These are phyloP conservation scores for Takifugu flavidus DNA, from an alignment of 2,113 vertebrate genomes.

Conservation along the genomic window DNA sequence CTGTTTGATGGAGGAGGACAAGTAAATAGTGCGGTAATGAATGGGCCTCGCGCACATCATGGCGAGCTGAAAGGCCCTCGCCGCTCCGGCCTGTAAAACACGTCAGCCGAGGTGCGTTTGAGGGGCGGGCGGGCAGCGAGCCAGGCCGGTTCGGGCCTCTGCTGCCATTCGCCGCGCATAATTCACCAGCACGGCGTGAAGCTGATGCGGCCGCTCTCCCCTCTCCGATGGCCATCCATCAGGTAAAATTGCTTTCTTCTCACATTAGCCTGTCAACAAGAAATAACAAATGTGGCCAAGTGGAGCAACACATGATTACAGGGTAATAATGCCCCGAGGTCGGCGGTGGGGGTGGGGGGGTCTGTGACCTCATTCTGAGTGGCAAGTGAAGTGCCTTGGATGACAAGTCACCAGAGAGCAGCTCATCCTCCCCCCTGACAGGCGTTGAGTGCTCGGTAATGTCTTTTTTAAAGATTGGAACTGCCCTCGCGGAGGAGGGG, in stretches of 20 bases:
- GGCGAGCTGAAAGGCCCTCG: constrained; percentile 33
- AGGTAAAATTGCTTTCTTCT: constrained; percentile 63
- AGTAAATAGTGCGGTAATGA: constrained; percentile 48
- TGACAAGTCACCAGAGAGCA: constrained; percentile 8
- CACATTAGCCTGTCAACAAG: constrained; percentile 58
- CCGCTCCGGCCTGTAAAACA: constrained; percentile 4
- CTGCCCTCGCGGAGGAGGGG: neutral
- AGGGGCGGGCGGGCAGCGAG: constrained; percentile 29
- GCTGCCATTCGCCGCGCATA: constrained; percentile 50
- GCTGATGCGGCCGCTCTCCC: constrained; percentile 38
- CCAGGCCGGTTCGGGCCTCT: constrained; percentile 19
- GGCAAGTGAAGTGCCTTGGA: neutral
- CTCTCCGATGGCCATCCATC: constrained; percentile 61
- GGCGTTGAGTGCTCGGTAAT: neutral
- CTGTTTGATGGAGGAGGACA: constrained; percentile 44
- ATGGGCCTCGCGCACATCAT: constrained; percentile 30
- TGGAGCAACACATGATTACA: constrained; percentile 61
- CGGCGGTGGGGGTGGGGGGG: constrained; percentile 13
- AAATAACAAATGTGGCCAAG: constrained; percentile 66
- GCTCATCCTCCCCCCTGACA: constrained; percentile 8
- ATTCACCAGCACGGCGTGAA: constrained; percentile 45
- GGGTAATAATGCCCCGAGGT: constrained; percentile 57
- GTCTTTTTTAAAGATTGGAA: too few relatives aligned
- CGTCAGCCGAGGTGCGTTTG: constrained; percentile 33
- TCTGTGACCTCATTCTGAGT: constrained; percentile 47